Evolutionary conservation across 2,888 invertebrate genomes (phyloP).

Genomic region (Frankliniella fusca): DNA sequence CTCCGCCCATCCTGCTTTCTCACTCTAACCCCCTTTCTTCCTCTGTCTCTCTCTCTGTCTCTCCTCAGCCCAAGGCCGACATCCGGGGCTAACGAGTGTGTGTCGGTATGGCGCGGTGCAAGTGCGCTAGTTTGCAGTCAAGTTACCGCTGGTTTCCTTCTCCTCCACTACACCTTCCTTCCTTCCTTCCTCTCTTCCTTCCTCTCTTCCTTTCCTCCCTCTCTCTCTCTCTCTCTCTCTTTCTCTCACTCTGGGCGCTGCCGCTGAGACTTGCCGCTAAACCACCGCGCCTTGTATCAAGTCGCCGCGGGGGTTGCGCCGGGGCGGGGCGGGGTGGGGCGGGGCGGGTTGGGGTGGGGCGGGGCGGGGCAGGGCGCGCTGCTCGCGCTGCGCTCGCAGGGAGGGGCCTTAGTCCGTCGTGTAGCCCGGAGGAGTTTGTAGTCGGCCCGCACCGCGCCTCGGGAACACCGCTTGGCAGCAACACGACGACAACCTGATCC

Average conservation of each 20-base stretch:
- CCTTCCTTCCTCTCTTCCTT: background rate
- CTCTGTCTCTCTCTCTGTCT: background rate
- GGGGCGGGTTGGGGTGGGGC: background rate
- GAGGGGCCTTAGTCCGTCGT: background rate
- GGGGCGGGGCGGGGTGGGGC: background rate
- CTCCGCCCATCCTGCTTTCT: background rate
- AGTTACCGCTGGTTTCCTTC: no score
- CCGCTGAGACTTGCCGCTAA: background rate
- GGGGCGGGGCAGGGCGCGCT: background rate
- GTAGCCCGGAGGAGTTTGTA: background rate
- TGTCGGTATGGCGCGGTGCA: no score
- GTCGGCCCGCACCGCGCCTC: background rate
- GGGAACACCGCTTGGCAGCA: background rate
- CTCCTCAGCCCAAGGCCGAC: background rate
- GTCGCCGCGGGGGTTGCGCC: background rate
- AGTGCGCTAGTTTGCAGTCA: no score
- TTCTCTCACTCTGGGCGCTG: background rate
- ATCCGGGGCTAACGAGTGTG: no score
- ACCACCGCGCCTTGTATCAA: background rate
- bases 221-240: background rate
- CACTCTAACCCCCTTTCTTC: background rate
- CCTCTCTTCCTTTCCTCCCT: background rate
- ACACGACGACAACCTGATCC: constrained; percentile 5
- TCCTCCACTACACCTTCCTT: no score
- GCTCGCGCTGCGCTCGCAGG: no score